Conservation (phyloP, 2,888 invertebrate species). For the Watsonalla cultraria region DNA sequence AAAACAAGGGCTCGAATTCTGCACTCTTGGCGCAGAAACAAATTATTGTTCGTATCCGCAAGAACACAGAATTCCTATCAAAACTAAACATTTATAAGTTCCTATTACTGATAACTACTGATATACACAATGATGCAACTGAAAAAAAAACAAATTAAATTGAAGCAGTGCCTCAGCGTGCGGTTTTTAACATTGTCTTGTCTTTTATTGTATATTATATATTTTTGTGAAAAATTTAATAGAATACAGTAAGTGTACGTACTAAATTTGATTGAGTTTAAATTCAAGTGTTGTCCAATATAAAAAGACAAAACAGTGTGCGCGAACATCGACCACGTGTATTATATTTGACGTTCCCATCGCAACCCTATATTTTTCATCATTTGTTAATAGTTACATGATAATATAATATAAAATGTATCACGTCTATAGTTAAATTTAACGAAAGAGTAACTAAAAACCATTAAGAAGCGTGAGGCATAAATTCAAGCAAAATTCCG, state of each 20-base stretch:
- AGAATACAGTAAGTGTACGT: neutral
- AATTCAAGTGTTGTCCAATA: neutral
- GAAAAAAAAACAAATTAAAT: slow-evolving; percentile 46
- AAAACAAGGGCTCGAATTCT: neutral
- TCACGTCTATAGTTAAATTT: slow-evolving; percentile 2
- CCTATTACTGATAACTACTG: slow-evolving; percentile 12
- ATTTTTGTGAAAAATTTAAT: neutral
- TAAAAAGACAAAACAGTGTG: slow-evolving; percentile 57
- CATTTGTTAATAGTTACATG: neutral
- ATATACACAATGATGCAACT: slow-evolving; percentile 62
- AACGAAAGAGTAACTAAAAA: slow-evolving; percentile 27
- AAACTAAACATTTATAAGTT: slow-evolving; percentile 6
- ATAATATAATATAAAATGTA: too few relatives aligned
- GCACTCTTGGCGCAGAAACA: neutral
- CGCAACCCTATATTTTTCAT: slow-evolving; percentile 15
- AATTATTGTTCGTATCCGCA: neutral
- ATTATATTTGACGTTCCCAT: slow-evolving; percentile 48
- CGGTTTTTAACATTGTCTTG: slow-evolving; percentile 51
- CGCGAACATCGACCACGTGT: slow-evolving; percentile 64
- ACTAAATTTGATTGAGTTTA: neutral
- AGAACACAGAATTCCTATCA: slow-evolving; percentile 15
- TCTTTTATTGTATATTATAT: slow-evolving; percentile 22
- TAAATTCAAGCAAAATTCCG: slow-evolving; percentile 23
- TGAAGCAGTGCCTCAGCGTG: slow-evolving; percentile 70
- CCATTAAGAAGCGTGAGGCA: slow-evolving; percentile 32